A percentile compares a stretch with the other conserved stretches of the same genome.
phyloP scores from a whole-genome alignment of 2,888 invertebrate species.

The Hemaris fuciformis region DNA sequence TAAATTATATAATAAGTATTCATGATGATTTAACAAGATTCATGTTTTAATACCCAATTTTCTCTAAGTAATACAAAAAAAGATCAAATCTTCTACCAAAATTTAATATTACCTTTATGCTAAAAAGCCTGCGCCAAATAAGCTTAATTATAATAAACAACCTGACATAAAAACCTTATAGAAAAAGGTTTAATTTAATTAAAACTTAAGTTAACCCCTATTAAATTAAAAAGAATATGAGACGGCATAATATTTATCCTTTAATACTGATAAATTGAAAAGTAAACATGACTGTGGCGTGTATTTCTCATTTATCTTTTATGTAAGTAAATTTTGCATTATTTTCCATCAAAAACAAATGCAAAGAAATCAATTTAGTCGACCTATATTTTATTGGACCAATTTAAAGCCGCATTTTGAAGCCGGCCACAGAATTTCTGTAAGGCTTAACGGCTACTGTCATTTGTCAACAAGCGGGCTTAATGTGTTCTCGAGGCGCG shows the following conservation, averaged over 20 bases:
- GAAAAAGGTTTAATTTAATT: not conserved
- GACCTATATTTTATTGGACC: not conserved
- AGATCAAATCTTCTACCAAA: no score
- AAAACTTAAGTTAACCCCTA: not conserved
- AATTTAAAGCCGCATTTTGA: not conserved
- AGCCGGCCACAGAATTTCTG: not conserved
- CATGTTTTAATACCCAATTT: no score
- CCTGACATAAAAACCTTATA: not conserved
- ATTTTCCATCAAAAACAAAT: not conserved
- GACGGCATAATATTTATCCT: not conserved
- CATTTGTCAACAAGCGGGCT: conserved; percentile 5
- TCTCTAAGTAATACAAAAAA: no score
- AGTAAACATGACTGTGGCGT: not conserved
- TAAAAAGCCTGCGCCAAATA: not conserved
- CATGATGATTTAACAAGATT: no score
- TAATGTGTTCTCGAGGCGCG: not conserved
- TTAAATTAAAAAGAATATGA: not conserved
- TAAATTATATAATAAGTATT: no score
- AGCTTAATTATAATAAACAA: not conserved
- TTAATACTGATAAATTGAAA: not conserved
- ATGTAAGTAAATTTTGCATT: not conserved
- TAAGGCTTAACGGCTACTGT: not conserved
- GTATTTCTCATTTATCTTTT: not conserved
- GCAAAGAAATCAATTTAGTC: not conserved
- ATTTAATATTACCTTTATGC: not conserved